Percentiles rank a stretch among this genome's conserved stretches.
Evolutionary conservation across 1,140 invertebrate species (phyloP).

Genomic region (Drosophila willistoni): DNA sequence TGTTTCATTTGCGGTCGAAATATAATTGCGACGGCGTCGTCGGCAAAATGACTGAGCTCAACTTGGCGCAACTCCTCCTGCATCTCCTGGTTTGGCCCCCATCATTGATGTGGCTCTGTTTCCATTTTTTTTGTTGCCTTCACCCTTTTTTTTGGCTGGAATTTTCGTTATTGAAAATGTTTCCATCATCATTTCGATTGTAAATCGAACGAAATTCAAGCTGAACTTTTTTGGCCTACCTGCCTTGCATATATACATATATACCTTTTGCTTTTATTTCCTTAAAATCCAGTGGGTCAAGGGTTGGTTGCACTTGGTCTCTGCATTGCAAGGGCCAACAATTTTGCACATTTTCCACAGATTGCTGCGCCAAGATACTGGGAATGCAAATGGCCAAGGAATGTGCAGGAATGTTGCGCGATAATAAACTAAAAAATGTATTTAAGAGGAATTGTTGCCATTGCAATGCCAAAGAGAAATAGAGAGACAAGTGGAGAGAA

Average conservation of each 20-base stretch:
- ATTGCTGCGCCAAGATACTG: not conserved
- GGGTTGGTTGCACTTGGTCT: conserved; percentile 3
- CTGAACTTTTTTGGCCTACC: conserved; percentile 17
- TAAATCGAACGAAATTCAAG: conserved; percentile 10
- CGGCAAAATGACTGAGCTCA: conserved; percentile 17
- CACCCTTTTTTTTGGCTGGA: conserved; percentile 65
- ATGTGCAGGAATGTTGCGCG: conserved; percentile 32
- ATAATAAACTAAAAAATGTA: conserved; percentile 46
- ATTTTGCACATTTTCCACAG: not conserved
- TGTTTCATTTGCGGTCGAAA: conserved; percentile 79
- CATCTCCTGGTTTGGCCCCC: not conserved
- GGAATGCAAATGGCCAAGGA: conserved; percentile 9
- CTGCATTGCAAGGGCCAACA: not conserved
- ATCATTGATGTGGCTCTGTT: conserved; percentile 28
- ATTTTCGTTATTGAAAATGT: conserved; percentile 80
- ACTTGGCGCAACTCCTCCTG: not conserved
- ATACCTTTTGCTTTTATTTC: conserved; percentile 14
- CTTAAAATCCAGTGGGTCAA: not conserved
- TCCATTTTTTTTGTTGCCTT: conserved; percentile 12
- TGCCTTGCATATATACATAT: conserved; percentile 3
- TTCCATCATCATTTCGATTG: conserved; percentile 44
- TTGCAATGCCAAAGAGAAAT: not conserved
- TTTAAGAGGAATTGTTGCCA: conserved; percentile 15
- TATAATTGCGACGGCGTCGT: conserved; percentile 68
- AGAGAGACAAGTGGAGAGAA: not conserved